These are phyloP conservation scores for Geopemphigus sp. DNA, from an alignment of 1,140 invertebrate genomes.

Conservation along the genomic window DNA sequence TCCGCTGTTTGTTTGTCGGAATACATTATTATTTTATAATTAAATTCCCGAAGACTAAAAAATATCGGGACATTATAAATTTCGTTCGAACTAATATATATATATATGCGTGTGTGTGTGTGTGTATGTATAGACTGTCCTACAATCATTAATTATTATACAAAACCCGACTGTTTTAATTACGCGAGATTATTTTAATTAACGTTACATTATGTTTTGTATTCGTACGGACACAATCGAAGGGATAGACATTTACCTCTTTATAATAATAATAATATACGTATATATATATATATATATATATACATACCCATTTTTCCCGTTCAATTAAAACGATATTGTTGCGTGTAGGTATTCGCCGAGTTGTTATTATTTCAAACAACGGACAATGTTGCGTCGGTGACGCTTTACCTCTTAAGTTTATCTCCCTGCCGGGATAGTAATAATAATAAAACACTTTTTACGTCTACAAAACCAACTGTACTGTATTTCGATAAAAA, in stretches of 20 bases:
- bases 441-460: neutral
- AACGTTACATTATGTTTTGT: neutral
- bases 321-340: slow-evolving; percentile 21
- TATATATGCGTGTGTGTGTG: too few species aligned
- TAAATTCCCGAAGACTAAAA: neutral
- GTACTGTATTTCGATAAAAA: neutral
- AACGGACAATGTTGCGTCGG: too few species aligned
- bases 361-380: neutral
- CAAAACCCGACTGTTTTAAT: neutral
- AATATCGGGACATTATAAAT: neutral
- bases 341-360: neutral
- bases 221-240: neutral
- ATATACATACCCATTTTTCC: neutral
- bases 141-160: neutral
- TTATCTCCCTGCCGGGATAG: neutral
- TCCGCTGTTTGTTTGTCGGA: neutral
- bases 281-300: too few species aligned
- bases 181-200: neutral
- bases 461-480: neutral
- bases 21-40: slow-evolving; percentile 9
- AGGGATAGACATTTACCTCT: neutral
- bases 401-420: slow-evolving; percentile 1
- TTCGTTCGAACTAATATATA: neutral
- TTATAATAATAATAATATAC: neutral
- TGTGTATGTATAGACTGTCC: too few species aligned